phyloP scores from a whole-genome alignment of 1,140 invertebrate species.

The Macrostomum lignano region DNA sequence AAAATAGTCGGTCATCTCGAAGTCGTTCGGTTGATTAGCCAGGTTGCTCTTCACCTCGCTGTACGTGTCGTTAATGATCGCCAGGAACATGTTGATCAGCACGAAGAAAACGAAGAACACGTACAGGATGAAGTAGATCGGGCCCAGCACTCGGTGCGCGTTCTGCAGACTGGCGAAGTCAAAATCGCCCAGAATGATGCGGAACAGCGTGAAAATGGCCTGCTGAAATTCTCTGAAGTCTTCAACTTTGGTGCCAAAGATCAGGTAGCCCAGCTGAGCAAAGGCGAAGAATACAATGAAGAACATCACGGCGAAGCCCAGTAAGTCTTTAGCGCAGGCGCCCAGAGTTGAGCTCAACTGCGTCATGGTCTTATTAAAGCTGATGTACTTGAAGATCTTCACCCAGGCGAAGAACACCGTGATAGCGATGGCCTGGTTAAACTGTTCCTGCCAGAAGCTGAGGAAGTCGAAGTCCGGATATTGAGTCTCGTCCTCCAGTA shows the following conservation, averaged over 20 bases:
- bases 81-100: conserved; percentile 51
- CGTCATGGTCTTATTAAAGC: no score
- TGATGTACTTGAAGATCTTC: no score
- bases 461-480: conserved; percentile 8
- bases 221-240: no score
- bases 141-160: conserved; percentile 42
- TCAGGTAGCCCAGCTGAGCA: no score
- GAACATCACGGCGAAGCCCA: no score
- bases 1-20: conserved; percentile 3
- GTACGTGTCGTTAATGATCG: conserved; percentile 44
- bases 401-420: conserved; percentile 9
- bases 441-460: conserved; percentile 8
- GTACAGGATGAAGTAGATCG: conserved; percentile 45
- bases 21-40: not conserved
- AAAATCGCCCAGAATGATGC: conserved; percentile 49
- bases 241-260: no score
- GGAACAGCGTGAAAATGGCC: conserved; percentile 40
- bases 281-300: no score
- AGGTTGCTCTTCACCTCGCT: conserved; percentile 5
- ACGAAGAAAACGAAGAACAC: conserved; percentile 55
- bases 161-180: conserved; percentile 41
- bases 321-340: no score
- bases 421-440: conserved; percentile 9
- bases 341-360: no score
- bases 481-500: not conserved